Base-by-base conservation (phyloP, 2,113 vertebrate genomes). In the Corapipo altera region DNA sequence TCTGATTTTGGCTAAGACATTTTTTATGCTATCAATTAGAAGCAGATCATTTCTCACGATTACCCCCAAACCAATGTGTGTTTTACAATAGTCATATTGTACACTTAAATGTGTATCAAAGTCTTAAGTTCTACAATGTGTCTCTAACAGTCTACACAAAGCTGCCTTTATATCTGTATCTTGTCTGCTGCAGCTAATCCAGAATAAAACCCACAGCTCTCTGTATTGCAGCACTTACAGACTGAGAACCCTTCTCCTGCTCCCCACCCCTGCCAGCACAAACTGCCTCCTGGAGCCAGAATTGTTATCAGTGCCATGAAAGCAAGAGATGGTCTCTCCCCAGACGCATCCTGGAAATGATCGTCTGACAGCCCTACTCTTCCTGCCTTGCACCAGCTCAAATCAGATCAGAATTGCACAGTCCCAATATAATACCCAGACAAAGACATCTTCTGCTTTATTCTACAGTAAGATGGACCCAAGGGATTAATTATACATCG, bases 391-490 rank as follows among this genome's bases (percentile, higher is more conserved):
- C n/a, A 44, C 35, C 46, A 27, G n/a, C 46, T 41, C 67, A n/a
- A 18, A 59, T 19, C 55, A 21, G 59, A 73, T 48, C 81, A 41
- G 82, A 54, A 54, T 4, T 0, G 0, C 37, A 24, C 33, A 1
- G 21, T 65, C 57, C 32, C 43, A 2, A 1, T 20, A 3, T 5
- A 65, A 62, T 13, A 35, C 19, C 12, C 59, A 72, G 71, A 52
- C 89, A 59, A 49, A 78, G 69, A 78, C 46, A 67, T 77, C 65
- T 44, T 58, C 71, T 44, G 64, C 85, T 91, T 85, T 93, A 37
- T 51, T 84, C 64, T 88, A 59, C 48, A 80, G 51, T 52, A 30
- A 44, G 78, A 93, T 46, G 30, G 46, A 48, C 88, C 46, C 78
- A 24, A 64, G 79, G 43, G 82, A 59, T 72, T 93, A 67, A 93